phyloP scores from a whole-genome alignment of 2,113 vertebrate genomes.

The Bos taurus region DNA sequence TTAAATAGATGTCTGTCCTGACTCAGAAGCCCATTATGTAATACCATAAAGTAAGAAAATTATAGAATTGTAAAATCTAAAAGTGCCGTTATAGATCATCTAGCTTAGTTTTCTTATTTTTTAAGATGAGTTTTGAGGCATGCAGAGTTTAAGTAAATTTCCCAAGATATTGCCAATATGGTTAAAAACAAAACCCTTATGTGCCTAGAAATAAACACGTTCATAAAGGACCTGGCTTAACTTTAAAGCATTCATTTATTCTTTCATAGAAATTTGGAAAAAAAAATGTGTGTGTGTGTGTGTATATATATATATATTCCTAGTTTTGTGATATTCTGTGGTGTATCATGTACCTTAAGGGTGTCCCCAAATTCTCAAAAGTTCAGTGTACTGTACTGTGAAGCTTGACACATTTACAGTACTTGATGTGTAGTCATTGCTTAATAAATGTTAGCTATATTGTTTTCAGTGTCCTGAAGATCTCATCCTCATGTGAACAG shows the following conservation, averaged over 20 bases:
- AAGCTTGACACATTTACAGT: background rate
- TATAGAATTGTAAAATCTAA: background rate
- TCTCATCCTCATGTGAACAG: background rate
- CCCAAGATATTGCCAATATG: background rate
- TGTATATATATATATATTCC: background rate
- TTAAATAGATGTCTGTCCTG: background rate
- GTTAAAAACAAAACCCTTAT: background rate
- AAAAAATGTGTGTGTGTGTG: rapidly evolving
- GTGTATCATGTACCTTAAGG: background rate
- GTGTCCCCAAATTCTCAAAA: background rate
- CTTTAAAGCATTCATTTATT: background rate
- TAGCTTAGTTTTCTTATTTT: conserved; percentile 5
- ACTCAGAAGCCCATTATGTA: background rate
- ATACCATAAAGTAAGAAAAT: background rate
- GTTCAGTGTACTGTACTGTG: background rate
- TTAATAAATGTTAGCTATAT: background rate
- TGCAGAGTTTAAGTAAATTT: conserved; percentile 14
- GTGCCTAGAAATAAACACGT: background rate
- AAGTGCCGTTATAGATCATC: background rate
- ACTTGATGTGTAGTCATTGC: background rate
- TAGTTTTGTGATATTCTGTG: background rate
- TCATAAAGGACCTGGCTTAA: background rate
- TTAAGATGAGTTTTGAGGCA: background rate
- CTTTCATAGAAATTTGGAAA: background rate
- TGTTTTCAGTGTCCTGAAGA: background rate